Evolutionary conservation across 2,113 vertebrate species (phyloP).

Genomic region (Trichechus manatus): DNA sequence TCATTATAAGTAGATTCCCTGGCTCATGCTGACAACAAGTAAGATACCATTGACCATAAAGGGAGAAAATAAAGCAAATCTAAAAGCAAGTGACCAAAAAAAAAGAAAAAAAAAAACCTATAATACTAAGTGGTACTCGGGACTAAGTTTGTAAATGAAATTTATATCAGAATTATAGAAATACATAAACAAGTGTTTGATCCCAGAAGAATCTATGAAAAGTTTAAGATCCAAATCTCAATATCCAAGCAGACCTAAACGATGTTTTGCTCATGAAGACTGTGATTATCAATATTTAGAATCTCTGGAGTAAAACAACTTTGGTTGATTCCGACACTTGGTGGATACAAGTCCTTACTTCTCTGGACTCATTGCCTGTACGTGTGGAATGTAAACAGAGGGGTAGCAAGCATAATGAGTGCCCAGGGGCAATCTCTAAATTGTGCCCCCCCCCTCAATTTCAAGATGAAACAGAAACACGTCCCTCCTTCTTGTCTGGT

Average conservation of each 20-base stretch:
- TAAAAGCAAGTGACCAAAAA: conserved; percentile 63
- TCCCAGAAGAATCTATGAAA: neutral
- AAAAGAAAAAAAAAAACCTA: conserved; percentile 27
- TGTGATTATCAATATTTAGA: neutral
- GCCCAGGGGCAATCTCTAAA: too few species aligned
- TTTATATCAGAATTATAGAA: neutral
- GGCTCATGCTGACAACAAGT: conserved; percentile 70
- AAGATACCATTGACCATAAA: conserved; percentile 78
- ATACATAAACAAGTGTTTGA: neutral
- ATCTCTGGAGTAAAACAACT: neutral
- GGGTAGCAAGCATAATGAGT: too few species aligned
- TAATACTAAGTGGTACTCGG: neutral
- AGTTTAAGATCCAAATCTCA: neutral
- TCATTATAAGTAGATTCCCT: conserved; percentile 77
- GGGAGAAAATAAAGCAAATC: conserved; percentile 50
- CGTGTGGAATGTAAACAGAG: too few species aligned
- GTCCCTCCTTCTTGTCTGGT: too few species aligned
- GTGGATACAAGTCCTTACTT: neutral
- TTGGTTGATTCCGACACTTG: neutral
- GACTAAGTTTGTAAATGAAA: neutral
- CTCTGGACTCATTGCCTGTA: neutral
- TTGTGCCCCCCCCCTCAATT: too few species aligned
- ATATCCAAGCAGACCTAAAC: neutral
- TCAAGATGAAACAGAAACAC: too few species aligned
- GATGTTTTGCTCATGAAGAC: neutral